Evolutionary conservation across 2,797 vertebrate species (phyloP).

Genomic region (Manis crassicaudata): DNA sequence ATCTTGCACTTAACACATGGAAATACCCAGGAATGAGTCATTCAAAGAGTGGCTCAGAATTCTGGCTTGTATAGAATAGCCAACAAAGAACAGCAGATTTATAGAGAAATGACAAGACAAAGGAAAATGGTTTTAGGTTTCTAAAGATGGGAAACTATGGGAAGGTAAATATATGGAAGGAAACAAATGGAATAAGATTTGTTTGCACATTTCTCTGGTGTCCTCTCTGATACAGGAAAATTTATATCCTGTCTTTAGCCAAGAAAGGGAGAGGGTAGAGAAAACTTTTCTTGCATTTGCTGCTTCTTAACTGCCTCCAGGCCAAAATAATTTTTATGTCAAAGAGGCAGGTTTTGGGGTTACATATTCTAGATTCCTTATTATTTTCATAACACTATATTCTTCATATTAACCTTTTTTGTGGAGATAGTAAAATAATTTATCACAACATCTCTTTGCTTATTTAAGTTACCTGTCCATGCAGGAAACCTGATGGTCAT

Average conservation of each 20-base stretch:
- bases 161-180: neutral
- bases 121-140: neutral
- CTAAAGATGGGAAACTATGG: neutral
- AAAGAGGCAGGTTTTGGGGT: neutral
- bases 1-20: neutral
- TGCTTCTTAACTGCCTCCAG: neutral
- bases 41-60: neutral
- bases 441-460: neutral
- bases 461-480: neutral
- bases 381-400: neutral
- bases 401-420: neutral
- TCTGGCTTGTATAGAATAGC: neutral
- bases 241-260: neutral
- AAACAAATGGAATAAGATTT: neutral
- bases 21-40: neutral
- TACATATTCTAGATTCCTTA: neutral
- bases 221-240: neutral
- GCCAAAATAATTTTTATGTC: neutral
- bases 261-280: neutral
- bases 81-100: neutral
- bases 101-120: neutral
- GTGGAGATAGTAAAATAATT: neutral
- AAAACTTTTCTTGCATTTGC: neutral
- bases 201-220: neutral
- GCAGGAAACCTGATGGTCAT: neutral